phyloP scores from a whole-genome alignment of 2,797 vertebrate species.

The Sebastes nivosus region DNA sequence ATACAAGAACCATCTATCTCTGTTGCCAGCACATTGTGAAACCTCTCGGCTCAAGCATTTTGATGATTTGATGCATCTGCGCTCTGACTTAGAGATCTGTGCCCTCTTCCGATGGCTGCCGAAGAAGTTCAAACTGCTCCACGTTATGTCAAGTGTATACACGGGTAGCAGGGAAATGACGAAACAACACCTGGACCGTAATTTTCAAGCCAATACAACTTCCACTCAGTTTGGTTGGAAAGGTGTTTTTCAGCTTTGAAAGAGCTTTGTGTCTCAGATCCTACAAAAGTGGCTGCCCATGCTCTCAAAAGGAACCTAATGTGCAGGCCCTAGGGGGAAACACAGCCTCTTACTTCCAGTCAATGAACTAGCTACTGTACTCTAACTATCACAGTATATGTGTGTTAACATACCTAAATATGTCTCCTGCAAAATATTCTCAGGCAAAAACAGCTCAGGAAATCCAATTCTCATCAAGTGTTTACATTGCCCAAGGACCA shows the following conservation, averaged over 20 bases:
- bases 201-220: not conserved
- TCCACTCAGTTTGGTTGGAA: not conserved
- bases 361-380: not conserved
- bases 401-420: not conserved
- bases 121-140: slow-evolving; percentile 1
- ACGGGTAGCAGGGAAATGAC: not conserved
- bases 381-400: not conserved
- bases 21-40: slow-evolving; percentile 41
- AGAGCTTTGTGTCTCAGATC: not conserved
- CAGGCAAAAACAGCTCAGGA: not conserved
- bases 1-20: slow-evolving; percentile 55
- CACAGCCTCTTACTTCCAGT: not conserved
- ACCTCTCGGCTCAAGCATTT: slow-evolving; percentile 40
- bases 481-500: not conserved
- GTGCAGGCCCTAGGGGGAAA: not conserved
- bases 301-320: too few relatives aligned
- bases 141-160: not conserved
- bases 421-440: not conserved
- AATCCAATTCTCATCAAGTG: not conserved
- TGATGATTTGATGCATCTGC: slow-evolving; percentile 49
- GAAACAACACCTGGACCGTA: not conserved
- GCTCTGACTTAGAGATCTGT: slow-evolving; percentile 12
- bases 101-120: not conserved
- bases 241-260: not conserved
- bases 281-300: too few relatives aligned